Base-by-base conservation (phyloP, 2,113 vertebrate genomes). In the Poicephalus meyeri region DNA sequence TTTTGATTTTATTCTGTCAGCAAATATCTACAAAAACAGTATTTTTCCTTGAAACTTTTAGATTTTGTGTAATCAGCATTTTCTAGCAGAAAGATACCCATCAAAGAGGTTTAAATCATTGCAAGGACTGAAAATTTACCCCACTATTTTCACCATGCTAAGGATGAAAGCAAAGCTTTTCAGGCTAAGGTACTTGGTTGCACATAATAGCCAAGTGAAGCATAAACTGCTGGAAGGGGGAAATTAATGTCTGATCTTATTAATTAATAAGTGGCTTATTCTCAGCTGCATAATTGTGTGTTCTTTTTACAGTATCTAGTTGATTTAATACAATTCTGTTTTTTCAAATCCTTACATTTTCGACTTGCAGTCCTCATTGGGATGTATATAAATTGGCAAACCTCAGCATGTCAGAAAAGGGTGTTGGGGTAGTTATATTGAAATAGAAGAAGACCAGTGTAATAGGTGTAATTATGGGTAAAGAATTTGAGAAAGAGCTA, bases 241-340 rank as follows among this genome's bases (percentile, higher is more conserved):
- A 81, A 90, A 84, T 90, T 79, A 71, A 88, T 68, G 90, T 69
- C 72, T 92, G 92, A 93, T 96, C 87, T 79, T 78, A 20, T 93
- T 86, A 92, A 88, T 65, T 93, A 93, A 85, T 95, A 69, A 56
- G 50, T 64, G 60, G 35, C 35, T 83, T 96, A 79, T 80, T 95
- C 72, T 39, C 50, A 71, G 52, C 46, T 91, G 53, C 80, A 80
- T 50, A 53, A 46, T 66, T 1, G 0, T 70, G 18, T 86, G 65
- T 81, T 79, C 72, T 64, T 78, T 84, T 81, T 65, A 49, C 52
- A 39, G 33, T 26, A 72, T 21, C 20, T 56, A 33, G 28, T 10
- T 71, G 23, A 52, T 88, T 72, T 76, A 65, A 56, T 74, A 28
- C 19, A 46, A 13, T 44, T 86, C 37, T 79, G 4, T 14, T 64